These are phyloP conservation scores for Pseudomyrmex pallidus DNA, from an alignment of 1,140 invertebrate genomes.

Conservation along the genomic window DNA sequence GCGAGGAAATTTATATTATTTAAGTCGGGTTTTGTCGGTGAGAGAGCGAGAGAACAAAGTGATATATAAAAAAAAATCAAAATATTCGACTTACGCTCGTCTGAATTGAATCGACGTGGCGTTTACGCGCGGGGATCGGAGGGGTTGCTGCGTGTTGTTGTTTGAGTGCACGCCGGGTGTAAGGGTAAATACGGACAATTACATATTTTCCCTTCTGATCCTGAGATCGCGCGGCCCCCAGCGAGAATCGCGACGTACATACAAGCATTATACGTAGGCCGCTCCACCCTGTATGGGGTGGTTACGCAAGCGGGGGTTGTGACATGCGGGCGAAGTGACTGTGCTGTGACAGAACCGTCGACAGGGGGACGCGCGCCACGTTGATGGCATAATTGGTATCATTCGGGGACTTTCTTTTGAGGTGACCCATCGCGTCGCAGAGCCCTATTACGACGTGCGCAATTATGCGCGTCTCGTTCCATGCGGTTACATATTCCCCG, in stretches of 20 bases:
- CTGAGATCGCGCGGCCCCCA: conserved; percentile 60
- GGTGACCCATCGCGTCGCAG: conserved; percentile 68
- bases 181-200: conserved; percentile 63
- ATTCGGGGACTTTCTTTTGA: conserved; percentile 80
- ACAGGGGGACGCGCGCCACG: conserved; percentile 60
- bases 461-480: conserved; percentile 39
- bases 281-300: conserved; percentile 57
- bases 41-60: no score
- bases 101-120: conserved; percentile 25
- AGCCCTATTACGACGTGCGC: conserved; percentile 23
- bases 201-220: conserved; percentile 67
- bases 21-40: no score
- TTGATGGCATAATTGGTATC: conserved; percentile 83
- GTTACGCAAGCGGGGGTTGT: conserved; percentile 66
- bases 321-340: conserved; percentile 78
- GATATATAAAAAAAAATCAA: background rate
- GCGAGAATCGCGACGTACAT: conserved; percentile 17
- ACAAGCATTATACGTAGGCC: conserved; percentile 46
- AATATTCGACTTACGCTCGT: background rate
- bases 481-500: background rate
- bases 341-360: conserved; percentile 66
- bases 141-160: conserved; percentile 12
- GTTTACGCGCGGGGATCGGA: background rate
- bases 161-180: conserved; percentile 8
- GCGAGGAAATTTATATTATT: no score